Conservation (phyloP, 2,888 invertebrate species). For the Drosophila sordidula region DNA sequence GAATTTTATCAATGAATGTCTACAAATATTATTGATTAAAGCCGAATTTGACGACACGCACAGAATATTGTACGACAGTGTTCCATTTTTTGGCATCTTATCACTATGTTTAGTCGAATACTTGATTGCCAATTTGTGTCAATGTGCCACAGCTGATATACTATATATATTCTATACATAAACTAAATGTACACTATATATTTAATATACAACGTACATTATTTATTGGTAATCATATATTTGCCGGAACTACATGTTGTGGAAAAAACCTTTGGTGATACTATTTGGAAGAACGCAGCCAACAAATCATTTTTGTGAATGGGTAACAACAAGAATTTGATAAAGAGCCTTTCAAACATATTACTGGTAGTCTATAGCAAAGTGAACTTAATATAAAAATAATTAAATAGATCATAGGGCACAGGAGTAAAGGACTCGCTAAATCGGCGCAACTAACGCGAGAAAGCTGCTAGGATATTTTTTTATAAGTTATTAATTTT, state of each 20-base stretch:
- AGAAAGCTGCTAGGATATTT: too few species aligned
- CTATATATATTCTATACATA: neutral
- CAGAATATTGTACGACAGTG: neutral
- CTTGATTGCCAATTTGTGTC: conserved; percentile 41
- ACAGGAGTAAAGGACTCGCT: too few species aligned
- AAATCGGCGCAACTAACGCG: too few species aligned
- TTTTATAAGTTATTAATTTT: neutral
- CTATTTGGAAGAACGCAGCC: neutral
- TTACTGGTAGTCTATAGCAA: neutral
- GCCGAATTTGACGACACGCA: conserved; percentile 18
- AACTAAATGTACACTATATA: neutral
- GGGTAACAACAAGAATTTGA: neutral
- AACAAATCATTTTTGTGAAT: too few species aligned
- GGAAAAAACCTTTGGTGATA: neutral
- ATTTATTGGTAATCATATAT: conserved; percentile 8
- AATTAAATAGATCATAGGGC: too few species aligned
- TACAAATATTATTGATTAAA: conserved; percentile 31
- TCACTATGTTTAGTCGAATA: conserved; percentile 20
- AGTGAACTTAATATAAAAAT: too few species aligned
- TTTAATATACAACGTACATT: neutral
- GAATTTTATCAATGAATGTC: conserved; percentile 6
- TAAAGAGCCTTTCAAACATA: neutral
- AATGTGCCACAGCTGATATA: conserved; percentile 16
- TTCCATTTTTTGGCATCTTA: conserved; percentile 32
- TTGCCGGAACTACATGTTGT: neutral